Evolutionary conservation across 2,113 vertebrate species (phyloP).

Genomic region (Phoxinus phoxinus): DNA sequence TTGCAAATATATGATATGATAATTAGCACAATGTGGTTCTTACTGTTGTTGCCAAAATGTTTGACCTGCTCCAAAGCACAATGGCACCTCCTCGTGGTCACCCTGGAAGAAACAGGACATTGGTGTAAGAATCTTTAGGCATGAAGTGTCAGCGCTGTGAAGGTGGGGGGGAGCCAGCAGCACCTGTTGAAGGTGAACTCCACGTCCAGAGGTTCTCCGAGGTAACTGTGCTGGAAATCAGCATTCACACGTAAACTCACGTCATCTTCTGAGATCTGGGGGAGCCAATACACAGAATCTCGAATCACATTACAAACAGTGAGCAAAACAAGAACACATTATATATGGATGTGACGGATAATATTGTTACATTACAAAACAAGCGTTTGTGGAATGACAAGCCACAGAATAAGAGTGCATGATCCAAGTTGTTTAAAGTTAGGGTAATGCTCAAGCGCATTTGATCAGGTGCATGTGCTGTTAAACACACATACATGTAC

Average conservation of each 20-base stretch:
- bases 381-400: too few species aligned
- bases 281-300: neutral
- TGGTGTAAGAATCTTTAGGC: neutral
- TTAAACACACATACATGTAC: neutral
- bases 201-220: constrained; percentile 89
- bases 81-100: constrained; percentile 87
- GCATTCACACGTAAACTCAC: constrained; percentile 83
- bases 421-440: too few species aligned
- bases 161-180: neutral
- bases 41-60: constrained; percentile 83
- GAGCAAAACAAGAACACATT: neutral
- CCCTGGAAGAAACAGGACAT: constrained; percentile 67
- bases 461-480: too few species aligned
- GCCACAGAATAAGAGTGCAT: too few species aligned
- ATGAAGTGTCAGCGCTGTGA: neutral
- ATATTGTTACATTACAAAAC: too few species aligned
- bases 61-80: constrained; percentile 83
- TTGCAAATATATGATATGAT: too few species aligned
- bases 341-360: too few species aligned
- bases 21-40: constrained; percentile 43
- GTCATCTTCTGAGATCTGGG: constrained; percentile 84
- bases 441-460: neutral
- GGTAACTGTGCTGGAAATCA: constrained; percentile 84
- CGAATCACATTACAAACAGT: neutral
- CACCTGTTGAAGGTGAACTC: constrained; percentile 90